Conservation (phyloP, 1,140 invertebrate genomes). For the Hestina assimilis region DNA sequence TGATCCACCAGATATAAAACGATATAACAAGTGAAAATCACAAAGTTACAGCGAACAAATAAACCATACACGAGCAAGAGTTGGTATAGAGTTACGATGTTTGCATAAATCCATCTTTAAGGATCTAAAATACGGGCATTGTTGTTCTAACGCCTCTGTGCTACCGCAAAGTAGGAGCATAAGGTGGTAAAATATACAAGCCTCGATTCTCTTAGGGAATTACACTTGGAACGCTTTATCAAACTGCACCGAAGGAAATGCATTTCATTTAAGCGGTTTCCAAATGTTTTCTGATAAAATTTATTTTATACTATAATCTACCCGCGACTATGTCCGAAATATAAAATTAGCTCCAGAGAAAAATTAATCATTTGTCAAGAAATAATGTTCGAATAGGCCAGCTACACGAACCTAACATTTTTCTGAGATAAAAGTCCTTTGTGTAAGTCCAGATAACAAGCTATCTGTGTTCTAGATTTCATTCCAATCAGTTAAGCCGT, state of each 20-base stretch:
- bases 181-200: constrained; percentile 18
- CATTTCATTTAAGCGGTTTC: no score
- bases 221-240: neutral
- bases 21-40: neutral
- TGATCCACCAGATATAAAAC: neutral
- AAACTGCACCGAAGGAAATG: neutral
- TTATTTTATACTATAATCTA: no score
- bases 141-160: neutral
- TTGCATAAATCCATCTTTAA: constrained; percentile 13
- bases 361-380: no score
- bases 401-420: no score
- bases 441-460: no score
- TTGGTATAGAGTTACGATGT: constrained; percentile 4
- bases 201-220: neutral
- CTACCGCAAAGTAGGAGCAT: constrained; percentile 2
- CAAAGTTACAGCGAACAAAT: neutral
- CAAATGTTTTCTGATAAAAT: neutral
- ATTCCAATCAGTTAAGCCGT: no score
- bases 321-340: no score
- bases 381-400: no score
- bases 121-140: constrained; percentile 14
- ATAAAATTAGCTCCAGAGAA: no score
- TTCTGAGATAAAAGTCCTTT: no score
- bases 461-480: no score
- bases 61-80: constrained; percentile 5